phyloP scores from a whole-genome alignment of 2,113 vertebrate species.

The Uropsilus gracilis region DNA sequence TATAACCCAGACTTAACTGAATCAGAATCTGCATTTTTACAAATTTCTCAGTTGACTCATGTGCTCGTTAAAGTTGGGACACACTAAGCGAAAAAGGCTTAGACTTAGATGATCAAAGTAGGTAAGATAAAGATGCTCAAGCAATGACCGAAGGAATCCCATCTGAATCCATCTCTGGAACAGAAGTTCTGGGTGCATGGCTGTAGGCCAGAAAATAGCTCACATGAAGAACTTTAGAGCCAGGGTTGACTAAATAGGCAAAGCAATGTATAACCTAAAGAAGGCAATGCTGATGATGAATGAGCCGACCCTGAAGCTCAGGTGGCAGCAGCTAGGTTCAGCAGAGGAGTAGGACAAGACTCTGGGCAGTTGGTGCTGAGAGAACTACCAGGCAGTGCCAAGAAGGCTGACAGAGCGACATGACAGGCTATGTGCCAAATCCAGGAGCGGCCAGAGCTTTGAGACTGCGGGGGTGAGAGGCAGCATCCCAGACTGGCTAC shows the following conservation, averaged over 20 bases:
- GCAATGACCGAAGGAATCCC: not conserved
- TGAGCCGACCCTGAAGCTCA: not conserved
- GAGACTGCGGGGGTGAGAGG: conserved; percentile 56
- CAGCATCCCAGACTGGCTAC: conserved; percentile 64
- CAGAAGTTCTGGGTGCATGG: not conserved
- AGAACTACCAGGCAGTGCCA: not conserved
- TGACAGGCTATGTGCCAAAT: conserved; percentile 43
- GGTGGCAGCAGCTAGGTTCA: not conserved
- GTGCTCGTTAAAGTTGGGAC: not conserved
- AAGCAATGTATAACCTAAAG: not conserved
- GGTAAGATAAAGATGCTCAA: not conserved
- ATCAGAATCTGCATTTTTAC: not conserved
- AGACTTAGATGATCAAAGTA: too few species aligned
- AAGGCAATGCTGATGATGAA: not conserved
- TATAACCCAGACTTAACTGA: not conserved
- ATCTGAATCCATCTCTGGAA: not conserved
- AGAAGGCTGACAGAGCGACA: conserved; percentile 43
- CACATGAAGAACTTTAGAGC: not conserved
- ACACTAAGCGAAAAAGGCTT: not conserved
- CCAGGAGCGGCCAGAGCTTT: conserved; percentile 13
- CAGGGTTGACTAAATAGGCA: not conserved
- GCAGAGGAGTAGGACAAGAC: not conserved
- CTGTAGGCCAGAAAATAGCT: not conserved
- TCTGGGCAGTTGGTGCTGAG: not conserved
- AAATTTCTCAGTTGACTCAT: not conserved